phyloP scores from a whole-genome alignment of 1,140 invertebrate genomes.

The Oscheius sp. region DNA sequence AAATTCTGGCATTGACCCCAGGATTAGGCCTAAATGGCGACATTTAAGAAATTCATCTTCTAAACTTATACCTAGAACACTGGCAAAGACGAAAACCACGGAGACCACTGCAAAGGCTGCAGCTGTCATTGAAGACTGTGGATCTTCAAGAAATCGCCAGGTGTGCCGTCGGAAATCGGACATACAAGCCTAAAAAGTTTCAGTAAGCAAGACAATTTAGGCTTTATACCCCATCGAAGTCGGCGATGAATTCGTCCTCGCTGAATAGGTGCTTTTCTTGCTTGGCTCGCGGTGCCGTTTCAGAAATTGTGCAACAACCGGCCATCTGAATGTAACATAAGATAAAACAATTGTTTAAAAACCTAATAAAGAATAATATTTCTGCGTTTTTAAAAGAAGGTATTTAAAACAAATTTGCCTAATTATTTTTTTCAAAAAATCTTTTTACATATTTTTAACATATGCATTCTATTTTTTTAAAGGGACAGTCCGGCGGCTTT shows the following conservation, averaged over 20 bases:
- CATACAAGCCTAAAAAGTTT: constrained; percentile 41
- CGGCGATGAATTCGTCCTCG: constrained; percentile 36
- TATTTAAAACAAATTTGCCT: no score
- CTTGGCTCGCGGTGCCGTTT: not conserved
- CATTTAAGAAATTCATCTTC: constrained; percentile 25
- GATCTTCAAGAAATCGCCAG: constrained; percentile 55
- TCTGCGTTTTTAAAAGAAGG: no score
- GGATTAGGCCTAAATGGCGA: constrained; percentile 53
- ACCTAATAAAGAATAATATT: no score
- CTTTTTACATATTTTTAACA: no score
- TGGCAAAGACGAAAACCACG: constrained; percentile 54
- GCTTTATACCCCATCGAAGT: constrained; percentile 47
- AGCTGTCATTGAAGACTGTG: constrained; percentile 47
- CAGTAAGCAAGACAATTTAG: no score
- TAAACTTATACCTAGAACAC: constrained; percentile 46
- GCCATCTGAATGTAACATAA: constrained; percentile 42
- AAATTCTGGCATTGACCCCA: constrained; percentile 60
- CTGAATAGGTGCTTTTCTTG: not conserved
- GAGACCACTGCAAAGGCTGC: constrained; percentile 56
- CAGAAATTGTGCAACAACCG: constrained; percentile 42
- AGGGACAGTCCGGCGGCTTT: no score
- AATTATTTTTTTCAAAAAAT: no score
- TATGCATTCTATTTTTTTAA: no score
- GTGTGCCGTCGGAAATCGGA: constrained; percentile 46
- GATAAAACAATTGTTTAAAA: not conserved